A percentile compares a stretch with the other conserved stretches of the same genome.
Conservation (phyloP, 2,113 vertebrate genomes). For the Lasiurus cinereus region DNA sequence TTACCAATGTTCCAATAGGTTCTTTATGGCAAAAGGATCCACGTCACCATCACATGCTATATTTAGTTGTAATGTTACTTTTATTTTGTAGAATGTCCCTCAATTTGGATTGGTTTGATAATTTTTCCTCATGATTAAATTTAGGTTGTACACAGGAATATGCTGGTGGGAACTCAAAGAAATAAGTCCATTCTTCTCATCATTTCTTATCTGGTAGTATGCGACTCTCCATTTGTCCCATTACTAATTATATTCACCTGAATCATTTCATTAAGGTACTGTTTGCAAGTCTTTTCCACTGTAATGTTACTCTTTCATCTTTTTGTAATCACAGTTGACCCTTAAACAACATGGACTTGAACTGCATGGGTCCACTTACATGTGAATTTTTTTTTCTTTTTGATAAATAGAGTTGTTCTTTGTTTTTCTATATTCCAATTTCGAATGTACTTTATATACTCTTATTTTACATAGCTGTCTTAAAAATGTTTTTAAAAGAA, state of each 20-base stretch:
- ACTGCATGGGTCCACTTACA: neutral
- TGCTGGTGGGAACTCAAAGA: neutral
- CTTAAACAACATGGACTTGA: neutral
- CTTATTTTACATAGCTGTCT: neutral
- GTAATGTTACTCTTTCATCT: neutral
- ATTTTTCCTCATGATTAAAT: neutral
- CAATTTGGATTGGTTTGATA: neutral
- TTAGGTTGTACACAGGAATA: neutral
- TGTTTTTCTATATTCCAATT: slow-evolving; percentile 24
- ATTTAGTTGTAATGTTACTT: neutral
- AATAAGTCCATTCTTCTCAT: neutral
- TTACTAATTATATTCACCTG: neutral
- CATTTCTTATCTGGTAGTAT: neutral
- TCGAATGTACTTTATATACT: slow-evolving; percentile 1
- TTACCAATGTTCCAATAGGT: neutral
- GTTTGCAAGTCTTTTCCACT: neutral
- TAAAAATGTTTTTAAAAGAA: neutral
- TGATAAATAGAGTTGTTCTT: neutral
- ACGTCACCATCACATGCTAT: neutral
- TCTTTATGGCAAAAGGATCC: neutral
- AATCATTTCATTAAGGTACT: neutral
- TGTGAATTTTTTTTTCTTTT: neutral
- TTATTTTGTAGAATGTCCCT: neutral
- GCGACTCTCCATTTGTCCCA: neutral
- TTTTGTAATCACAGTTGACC: neutral